These are phyloP conservation scores for Rachycentron canadum DNA, from an alignment of 2,797 vertebrate genomes.

Conservation along the genomic window DNA sequence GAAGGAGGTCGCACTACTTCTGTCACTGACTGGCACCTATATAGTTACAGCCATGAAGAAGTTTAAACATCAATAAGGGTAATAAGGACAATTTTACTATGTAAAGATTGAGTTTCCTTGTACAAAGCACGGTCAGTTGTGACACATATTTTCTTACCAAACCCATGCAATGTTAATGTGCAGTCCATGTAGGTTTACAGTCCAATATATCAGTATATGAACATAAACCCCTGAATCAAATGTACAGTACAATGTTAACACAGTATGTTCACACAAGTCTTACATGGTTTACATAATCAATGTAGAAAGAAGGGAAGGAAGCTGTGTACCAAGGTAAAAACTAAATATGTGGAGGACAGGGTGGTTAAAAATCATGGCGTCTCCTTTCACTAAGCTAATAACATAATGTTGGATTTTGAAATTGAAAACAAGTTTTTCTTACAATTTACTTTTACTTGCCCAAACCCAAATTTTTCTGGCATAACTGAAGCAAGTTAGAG, in stretches of 20 bases:
- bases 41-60: constrained; percentile 93
- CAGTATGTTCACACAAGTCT: neutral
- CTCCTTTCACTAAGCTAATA: no score
- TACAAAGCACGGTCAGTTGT: constrained; percentile 42
- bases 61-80: constrained; percentile 94
- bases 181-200: neutral
- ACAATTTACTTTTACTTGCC: neutral
- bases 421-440: neutral
- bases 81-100: constrained; percentile 94
- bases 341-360: neutral
- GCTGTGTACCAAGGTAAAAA: neutral
- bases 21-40: constrained; percentile 91
- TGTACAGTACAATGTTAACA: neutral
- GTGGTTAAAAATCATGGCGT: neutral
- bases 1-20: constrained; percentile 94
- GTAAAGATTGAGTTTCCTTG: constrained; percentile 81
- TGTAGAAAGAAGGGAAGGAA: neutral
- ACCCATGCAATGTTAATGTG: neutral
- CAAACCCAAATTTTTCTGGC: neutral
- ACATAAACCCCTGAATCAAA: neutral
- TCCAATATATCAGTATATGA: neutral
- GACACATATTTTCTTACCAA: constrained; percentile 18
- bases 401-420: neutral
- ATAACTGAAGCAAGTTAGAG: no score
- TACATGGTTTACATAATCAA: neutral